phyloP scores from a whole-genome alignment of 2,113 vertebrate genomes.

The Onychostoma macrolepis region DNA sequence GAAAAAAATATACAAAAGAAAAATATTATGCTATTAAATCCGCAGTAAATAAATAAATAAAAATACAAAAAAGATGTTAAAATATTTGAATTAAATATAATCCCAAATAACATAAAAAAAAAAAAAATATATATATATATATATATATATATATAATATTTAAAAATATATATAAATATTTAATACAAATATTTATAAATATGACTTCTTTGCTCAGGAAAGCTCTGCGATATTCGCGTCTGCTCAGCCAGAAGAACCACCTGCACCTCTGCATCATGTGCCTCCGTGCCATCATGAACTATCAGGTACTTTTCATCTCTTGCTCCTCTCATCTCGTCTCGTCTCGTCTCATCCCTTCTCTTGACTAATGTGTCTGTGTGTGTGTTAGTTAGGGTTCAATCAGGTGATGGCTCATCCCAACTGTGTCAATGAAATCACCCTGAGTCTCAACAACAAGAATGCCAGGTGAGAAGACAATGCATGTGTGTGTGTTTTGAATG shows the following conservation, averaged over 20 bases:
- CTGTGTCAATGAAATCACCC: conserved; percentile 93
- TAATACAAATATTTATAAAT: not conserved
- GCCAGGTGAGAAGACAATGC: conserved; percentile 76
- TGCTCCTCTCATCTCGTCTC: not conserved
- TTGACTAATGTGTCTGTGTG: not conserved
- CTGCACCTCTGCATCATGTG: conserved; percentile 98
- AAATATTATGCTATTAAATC: too few relatives aligned
- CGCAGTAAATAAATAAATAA: not conserved
- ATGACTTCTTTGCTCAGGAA: conserved; percentile 72
- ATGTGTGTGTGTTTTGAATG: conserved; percentile 16
- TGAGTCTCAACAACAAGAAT: conserved; percentile 91
- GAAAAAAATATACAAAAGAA: too few relatives aligned
- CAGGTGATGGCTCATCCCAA: conserved; percentile 91
- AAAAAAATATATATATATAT: too few relatives aligned
- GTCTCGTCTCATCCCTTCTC: not conserved
- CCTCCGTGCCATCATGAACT: conserved; percentile 97
- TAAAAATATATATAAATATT: not conserved
- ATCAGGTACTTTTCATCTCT: conserved; percentile 81
- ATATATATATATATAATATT: too few relatives aligned
- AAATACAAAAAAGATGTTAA: not conserved
- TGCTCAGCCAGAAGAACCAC: conserved; percentile 86
- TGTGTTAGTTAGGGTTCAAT: conserved; percentile 88
- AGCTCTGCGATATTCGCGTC: conserved; percentile 79
- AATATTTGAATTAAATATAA: too few relatives aligned
- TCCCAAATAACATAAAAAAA: not conserved